Percentiles rank a stretch among this genome's conserved stretches.
These are phyloP conservation scores for Tauraco hartlaubi DNA, from an alignment of 2,797 vertebrate genomes.

Conservation along the genomic window DNA sequence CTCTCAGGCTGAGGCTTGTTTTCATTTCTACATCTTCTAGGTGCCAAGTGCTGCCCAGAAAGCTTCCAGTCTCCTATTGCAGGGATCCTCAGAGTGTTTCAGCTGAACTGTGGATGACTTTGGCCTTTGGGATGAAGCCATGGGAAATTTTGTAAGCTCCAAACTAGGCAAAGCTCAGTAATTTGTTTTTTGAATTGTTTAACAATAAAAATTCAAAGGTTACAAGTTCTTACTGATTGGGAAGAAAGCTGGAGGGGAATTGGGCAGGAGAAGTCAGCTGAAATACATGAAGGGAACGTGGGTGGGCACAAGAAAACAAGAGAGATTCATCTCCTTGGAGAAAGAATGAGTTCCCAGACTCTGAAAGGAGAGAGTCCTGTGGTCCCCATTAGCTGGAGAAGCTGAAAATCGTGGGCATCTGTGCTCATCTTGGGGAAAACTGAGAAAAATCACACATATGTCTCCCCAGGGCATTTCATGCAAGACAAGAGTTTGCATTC, in stretches of 20 bases:
- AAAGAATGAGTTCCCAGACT: neutral
- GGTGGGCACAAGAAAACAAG: neutral
- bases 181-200: neutral
- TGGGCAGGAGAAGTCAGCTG: neutral
- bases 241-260: neutral
- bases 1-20: neutral
- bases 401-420: neutral
- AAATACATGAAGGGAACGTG: neutral
- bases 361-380: neutral
- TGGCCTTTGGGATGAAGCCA: neutral
- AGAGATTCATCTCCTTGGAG: neutral
- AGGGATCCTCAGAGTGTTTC: neutral
- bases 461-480: neutral
- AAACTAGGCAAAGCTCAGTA: neutral
- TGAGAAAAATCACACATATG: neutral
- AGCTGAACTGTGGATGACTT: conserved; percentile 4
- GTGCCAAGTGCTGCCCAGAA: neutral
- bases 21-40: neutral
- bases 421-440: neutral
- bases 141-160: neutral
- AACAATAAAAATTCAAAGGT: neutral
- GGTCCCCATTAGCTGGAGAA: neutral
- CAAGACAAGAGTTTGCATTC: neutral
- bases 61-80: neutral
- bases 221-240: neutral